These are phyloP conservation scores for Fregata magnificens DNA, from an alignment of 2,113 vertebrate species.

Conservation along the genomic window DNA sequence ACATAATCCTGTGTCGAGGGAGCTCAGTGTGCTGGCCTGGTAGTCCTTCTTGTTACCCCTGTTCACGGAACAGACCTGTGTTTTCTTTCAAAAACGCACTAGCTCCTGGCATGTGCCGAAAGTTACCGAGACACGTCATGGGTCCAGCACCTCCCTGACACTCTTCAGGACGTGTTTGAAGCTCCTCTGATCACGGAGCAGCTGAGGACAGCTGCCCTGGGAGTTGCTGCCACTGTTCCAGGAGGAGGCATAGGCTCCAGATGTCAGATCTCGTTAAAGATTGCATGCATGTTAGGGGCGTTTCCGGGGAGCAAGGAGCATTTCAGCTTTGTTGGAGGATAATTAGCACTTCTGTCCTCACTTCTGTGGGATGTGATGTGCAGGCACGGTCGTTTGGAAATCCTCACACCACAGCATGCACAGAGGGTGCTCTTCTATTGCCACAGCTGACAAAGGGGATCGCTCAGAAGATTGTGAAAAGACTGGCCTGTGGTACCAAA, in stretches of 20 bases:
- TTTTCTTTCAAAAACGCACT: not conserved
- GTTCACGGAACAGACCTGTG: not conserved
- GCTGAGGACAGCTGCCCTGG: not conserved
- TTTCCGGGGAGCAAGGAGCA: not conserved
- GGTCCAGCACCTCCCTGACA: not conserved
- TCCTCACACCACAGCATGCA: rapidly evolving
- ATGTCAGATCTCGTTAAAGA: not conserved
- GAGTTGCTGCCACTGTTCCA: not conserved
- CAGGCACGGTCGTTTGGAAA: not conserved
- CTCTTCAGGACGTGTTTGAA: not conserved
- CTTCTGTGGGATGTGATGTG: rapidly evolving
- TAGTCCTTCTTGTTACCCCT: not conserved
- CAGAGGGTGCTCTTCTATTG: not conserved
- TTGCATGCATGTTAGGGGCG: rapidly evolving
- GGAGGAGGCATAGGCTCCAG: rapidly evolving
- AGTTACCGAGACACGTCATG: not conserved
- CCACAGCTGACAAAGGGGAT: not conserved
- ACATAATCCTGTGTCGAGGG: rapidly evolving
- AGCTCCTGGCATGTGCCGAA: not conserved
- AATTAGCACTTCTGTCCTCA: not conserved
- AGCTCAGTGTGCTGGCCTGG: not conserved
- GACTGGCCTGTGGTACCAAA: not conserved
- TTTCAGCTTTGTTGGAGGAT: not conserved
- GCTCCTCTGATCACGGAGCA: not conserved
- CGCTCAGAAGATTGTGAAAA: not conserved